A percentile compares a stretch with the other conserved stretches of the same genome.
Conservation (phyloP, 2,797 vertebrate genomes). For the Australoheros facetus region DNA sequence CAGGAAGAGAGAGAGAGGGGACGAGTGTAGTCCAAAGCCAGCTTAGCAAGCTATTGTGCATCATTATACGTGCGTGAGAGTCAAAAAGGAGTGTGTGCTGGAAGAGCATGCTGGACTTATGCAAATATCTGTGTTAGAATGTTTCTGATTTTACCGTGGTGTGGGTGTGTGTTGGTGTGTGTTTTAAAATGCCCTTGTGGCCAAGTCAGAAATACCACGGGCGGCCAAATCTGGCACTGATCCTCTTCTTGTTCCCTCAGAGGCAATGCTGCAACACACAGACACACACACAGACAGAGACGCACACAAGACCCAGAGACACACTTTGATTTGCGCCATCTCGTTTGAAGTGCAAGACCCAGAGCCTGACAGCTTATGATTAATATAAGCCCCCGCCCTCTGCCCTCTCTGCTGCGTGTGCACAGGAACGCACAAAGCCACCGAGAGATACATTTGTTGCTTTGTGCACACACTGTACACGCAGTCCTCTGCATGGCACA, state of each 20-base stretch:
- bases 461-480: slow-evolving; percentile 9
- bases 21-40: slow-evolving; percentile 44
- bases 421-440: slow-evolving; percentile 19
- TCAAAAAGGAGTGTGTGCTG: slow-evolving; percentile 13
- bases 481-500: slow-evolving; percentile 17
- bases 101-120: slow-evolving; percentile 29
- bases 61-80: slow-evolving; percentile 33
- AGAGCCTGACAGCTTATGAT: slow-evolving; percentile 76
- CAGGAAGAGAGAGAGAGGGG: neutral
- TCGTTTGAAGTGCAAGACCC: slow-evolving; percentile 79
- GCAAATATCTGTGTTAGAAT: slow-evolving; percentile 39
- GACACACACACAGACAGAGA: slow-evolving; percentile 19
- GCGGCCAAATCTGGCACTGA: slow-evolving; percentile 68
- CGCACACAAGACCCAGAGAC: slow-evolving; percentile 50
- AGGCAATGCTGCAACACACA: slow-evolving; percentile 39
- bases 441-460: slow-evolving; percentile 38
- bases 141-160: slow-evolving; percentile 28
- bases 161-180: neutral
- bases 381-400: slow-evolving; percentile 76
- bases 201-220: slow-evolving; percentile 57
- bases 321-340: slow-evolving; percentile 73
- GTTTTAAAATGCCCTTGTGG: slow-evolving; percentile 62
- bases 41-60: slow-evolving; percentile 53
- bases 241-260: slow-evolving; percentile 58
- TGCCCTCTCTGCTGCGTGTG: slow-evolving; percentile 25